Evolutionary conservation across 2,888 invertebrate species (phyloP).

Genomic region (Yponomeuta plumbellus): DNA sequence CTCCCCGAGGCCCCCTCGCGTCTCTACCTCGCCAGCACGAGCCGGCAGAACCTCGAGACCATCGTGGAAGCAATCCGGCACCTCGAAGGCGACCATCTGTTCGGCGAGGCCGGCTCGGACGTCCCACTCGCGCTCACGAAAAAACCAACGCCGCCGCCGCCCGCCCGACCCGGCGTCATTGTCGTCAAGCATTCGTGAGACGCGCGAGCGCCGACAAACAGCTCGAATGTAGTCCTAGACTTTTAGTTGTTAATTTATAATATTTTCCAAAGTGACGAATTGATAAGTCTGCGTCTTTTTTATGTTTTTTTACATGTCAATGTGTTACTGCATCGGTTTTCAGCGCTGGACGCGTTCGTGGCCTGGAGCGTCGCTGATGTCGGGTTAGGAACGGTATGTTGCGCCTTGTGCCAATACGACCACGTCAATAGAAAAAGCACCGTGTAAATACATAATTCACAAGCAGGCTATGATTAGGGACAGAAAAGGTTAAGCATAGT

Average conservation of each 20-base stretch:
- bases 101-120: slow-evolving; percentile 83
- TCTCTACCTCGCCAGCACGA: slow-evolving; percentile 77
- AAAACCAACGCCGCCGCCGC: slow-evolving; percentile 67
- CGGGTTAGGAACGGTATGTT: neutral
- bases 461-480: slow-evolving; percentile 23
- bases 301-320: slow-evolving; percentile 52
- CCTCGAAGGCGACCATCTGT: slow-evolving; percentile 96
- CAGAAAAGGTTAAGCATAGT: slow-evolving; percentile 32
- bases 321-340: slow-evolving; percentile 40
- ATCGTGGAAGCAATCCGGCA: slow-evolving; percentile 99
- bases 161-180: slow-evolving; percentile 92
- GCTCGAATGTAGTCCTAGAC: slow-evolving; percentile 71
- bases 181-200: slow-evolving; percentile 92
- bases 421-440: slow-evolving; percentile 29
- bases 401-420: slow-evolving; percentile 49
- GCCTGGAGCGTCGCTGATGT: neutral
- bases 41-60: slow-evolving; percentile 96
- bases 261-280: slow-evolving; percentile 73
- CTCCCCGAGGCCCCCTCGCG: slow-evolving; percentile 75
- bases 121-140: slow-evolving; percentile 78
- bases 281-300: slow-evolving; percentile 71
- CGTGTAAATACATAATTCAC: neutral
- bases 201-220: slow-evolving; percentile 45
- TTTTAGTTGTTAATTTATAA: slow-evolving; percentile 60
- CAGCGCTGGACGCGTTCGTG: neutral